These are phyloP conservation scores for Ephestia elutella DNA, from an alignment of 1,140 invertebrate genomes.

Conservation along the genomic window DNA sequence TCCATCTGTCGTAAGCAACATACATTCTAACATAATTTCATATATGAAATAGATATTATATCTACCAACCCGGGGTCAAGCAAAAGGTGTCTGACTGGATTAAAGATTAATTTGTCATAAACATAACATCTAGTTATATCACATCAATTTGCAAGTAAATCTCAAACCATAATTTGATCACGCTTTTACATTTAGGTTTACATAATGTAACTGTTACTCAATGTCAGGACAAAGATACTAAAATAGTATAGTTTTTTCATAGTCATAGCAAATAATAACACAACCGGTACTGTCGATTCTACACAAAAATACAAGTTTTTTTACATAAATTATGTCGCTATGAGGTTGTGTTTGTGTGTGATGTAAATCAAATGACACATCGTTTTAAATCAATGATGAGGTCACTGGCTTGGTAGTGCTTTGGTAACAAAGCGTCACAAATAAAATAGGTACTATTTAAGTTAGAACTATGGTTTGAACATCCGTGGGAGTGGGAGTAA, in stretches of 20 bases:
- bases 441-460: not conserved
- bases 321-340: not conserved
- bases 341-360: not conserved
- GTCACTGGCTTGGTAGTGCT: slow-evolving; percentile 3
- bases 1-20: not conserved
- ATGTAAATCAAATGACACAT: slow-evolving; percentile 10
- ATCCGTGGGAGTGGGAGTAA: not conserved
- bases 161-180: not conserved
- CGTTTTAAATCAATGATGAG: slow-evolving; percentile 10
- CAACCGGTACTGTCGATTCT: not conserved
- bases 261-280: not conserved
- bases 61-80: not conserved
- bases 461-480: not conserved
- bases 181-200: not conserved
- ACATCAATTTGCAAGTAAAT: not conserved
- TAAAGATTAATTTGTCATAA: slow-evolving; percentile 1
- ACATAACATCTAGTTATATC: not conserved
- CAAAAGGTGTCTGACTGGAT: not conserved
- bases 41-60: not conserved
- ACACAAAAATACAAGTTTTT: not conserved
- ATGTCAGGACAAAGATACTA: not conserved
- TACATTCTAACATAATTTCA: not conserved
- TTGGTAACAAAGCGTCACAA: not conserved
- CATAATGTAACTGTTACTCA: not conserved
- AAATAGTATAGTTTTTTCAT: not conserved